Conservation (phyloP, 35 echinoderm and acorn worm species). For the Anneissia japonica region DNA sequence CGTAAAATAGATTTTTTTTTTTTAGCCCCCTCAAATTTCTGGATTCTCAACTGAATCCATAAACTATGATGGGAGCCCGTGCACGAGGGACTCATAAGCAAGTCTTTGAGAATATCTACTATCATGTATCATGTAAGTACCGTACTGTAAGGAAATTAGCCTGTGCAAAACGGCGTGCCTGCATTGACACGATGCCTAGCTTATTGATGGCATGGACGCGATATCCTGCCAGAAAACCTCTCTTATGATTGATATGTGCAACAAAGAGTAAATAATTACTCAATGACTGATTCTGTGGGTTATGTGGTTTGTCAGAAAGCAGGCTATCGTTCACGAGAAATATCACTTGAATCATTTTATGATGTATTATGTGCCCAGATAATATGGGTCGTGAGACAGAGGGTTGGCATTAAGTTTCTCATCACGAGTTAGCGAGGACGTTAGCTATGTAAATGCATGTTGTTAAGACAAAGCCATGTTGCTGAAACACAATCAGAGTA, state of each 20-base stretch:
- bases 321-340: background rate
- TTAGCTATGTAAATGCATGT: background rate
- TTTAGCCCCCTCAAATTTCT: too few species aligned
- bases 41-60: too few species aligned
- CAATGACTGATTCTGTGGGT: background rate
- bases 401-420: background rate
- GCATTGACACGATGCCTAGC: background rate
- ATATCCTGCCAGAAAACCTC: background rate
- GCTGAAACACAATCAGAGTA: background rate
- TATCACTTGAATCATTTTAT: background rate
- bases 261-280: background rate
- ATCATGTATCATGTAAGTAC: too few species aligned
- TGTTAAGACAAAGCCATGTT: background rate
- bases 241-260: background rate
- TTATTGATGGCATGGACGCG: background rate
- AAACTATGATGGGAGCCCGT: too few species aligned
- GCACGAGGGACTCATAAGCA: too few species aligned
- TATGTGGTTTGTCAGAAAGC: background rate
- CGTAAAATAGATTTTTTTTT: too few species aligned
- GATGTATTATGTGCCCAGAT: background rate
- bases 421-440: background rate
- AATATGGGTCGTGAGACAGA: background rate
- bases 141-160: background rate
- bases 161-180: background rate
- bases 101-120: too few species aligned